Percentiles rank a stretch among this genome's conserved stretches.
phyloP scores from a whole-genome alignment of 2,797 vertebrate genomes.

The Semaprochilodus insignis region DNA sequence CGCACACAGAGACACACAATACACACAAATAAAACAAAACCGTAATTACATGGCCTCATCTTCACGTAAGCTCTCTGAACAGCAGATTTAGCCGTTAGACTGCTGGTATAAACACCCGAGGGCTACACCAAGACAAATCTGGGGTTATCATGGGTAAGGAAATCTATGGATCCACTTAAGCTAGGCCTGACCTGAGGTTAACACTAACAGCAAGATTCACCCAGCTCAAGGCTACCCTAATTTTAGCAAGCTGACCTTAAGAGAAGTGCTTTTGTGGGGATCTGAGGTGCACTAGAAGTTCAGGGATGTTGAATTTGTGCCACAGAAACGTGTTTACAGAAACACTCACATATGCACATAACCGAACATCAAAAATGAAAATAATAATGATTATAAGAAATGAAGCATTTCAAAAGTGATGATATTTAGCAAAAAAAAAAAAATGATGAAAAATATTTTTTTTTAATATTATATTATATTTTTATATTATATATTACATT shows the following conservation, averaged over 20 bases:
- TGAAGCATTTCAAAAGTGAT: too few species aligned
- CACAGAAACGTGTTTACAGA: too few species aligned
- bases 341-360: too few species aligned
- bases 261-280: background rate
- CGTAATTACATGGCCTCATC: background rate
- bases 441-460: too few species aligned
- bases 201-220: background rate
- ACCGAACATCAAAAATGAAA: too few species aligned
- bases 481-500: too few species aligned
- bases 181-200: background rate
- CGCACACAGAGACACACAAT: constrained; percentile 7
- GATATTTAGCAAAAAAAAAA: too few species aligned
- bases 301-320: too few species aligned
- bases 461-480: too few species aligned
- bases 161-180: background rate
- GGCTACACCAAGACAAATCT: background rate
- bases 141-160: background rate
- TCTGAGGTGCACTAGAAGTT: background rate
- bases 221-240: background rate
- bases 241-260: background rate
- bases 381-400: too few species aligned
- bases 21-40: background rate
- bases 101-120: background rate
- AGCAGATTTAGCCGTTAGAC: background rate
- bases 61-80: background rate